phyloP scores from a whole-genome alignment of 2,888 invertebrate genomes.

The Spodoptera exigua region DNA sequence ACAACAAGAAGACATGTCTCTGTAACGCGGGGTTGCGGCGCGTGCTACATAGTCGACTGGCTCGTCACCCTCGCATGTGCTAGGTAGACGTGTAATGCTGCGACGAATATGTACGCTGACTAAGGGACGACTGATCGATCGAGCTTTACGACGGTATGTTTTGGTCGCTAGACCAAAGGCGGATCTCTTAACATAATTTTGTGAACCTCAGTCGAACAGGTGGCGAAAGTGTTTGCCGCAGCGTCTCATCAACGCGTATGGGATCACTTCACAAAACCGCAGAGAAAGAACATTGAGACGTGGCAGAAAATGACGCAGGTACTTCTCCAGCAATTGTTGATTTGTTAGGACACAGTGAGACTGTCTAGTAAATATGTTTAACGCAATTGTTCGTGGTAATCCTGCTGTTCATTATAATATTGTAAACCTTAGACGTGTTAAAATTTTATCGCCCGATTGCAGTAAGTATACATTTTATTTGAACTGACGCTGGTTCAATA shows the following conservation, averaged over 20 bases:
- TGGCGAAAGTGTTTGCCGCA: conserved; percentile 98
- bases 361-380: conserved; percentile 3
- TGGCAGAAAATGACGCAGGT: conserved; percentile 99
- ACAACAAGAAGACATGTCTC: conserved; percentile 24
- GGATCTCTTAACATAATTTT: conserved; percentile 81
- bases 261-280: conserved; percentile 99
- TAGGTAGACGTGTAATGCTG: conserved; percentile 65
- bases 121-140: conserved; percentile 74
- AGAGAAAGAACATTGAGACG: conserved; percentile 99
- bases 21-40: conserved; percentile 48
- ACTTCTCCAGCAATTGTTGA: conserved; percentile 58
- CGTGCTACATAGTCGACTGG: conserved; percentile 55
- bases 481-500: conserved; percentile 17
- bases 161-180: conserved; percentile 69
- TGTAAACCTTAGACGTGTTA: conserved; percentile 13
- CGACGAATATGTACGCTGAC: conserved; percentile 56
- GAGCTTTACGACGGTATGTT: conserved; percentile 81
- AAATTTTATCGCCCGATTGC: conserved; percentile 11
- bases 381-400: conserved; percentile 25
- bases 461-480: conserved; percentile 40
- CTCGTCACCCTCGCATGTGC: conserved; percentile 57
- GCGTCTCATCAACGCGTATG: conserved; percentile 99
- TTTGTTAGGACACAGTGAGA: conserved; percentile 32
- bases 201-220: conserved; percentile 97
- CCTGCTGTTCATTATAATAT: conserved; percentile 19